phyloP scores from a whole-genome alignment of 2,113 vertebrate genomes.

The Gorsachius goisagi region DNA sequence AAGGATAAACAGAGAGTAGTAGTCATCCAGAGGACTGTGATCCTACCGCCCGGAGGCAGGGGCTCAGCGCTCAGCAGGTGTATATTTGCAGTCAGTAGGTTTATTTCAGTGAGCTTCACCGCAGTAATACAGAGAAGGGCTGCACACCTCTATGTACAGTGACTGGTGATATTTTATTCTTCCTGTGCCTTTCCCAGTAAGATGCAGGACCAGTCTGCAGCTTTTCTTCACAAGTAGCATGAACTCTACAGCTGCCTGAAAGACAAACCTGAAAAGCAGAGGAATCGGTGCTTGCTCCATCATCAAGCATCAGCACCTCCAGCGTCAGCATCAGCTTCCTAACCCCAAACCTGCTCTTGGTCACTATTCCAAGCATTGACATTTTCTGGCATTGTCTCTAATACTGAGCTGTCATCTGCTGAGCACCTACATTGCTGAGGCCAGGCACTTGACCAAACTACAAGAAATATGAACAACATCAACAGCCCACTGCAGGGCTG shows the following conservation, averaged over 20 bases:
- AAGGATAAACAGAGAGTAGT: not conserved
- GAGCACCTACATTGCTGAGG: not conserved
- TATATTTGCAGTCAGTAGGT: not conserved
- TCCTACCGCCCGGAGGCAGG: not conserved
- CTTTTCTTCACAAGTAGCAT: not conserved
- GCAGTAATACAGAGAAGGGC: too few species aligned
- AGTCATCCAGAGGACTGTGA: not conserved
- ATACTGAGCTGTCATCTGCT: not conserved
- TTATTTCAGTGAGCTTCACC: not conserved
- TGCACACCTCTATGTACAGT: not conserved
- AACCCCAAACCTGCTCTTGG: not conserved
- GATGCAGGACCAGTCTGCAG: not conserved
- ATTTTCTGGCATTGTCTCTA: not conserved
- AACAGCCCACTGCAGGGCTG: not conserved
- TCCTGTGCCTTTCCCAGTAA: not conserved
- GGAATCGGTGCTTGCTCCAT: not conserved
- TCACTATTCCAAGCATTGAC: not conserved
- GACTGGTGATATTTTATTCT: not conserved
- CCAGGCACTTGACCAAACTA: not conserved
- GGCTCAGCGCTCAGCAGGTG: not conserved
- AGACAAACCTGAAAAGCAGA: not conserved
- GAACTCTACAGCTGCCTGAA: not conserved
- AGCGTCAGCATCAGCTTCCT: not conserved
- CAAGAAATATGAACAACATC: not conserved
- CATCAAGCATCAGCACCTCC: not conserved